Evolutionary conservation across 1,140 invertebrate genomes (phyloP).

Genomic region (Maniola jurtina): DNA sequence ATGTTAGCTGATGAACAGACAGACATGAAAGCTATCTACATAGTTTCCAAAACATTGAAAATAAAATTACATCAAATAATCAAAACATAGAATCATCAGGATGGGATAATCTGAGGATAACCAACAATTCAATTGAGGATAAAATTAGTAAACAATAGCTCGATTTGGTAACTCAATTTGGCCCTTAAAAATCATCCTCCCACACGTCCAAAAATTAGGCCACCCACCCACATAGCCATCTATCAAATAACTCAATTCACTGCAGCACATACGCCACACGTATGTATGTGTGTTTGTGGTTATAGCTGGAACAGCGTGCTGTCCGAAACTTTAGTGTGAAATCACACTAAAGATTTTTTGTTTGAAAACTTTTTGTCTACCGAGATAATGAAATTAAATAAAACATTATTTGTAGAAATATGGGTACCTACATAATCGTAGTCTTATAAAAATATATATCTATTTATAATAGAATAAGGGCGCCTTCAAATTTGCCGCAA

Average conservation of each 20-base stretch:
- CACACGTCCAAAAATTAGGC: slow-evolving; percentile 23
- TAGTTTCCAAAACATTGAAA: no score
- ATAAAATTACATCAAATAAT: no score
- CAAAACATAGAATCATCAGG: no score
- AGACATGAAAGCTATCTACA: no score
- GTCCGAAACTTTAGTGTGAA: not conserved
- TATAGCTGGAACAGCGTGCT: slow-evolving; percentile 9
- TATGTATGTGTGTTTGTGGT: slow-evolving; percentile 13
- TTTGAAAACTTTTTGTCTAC: no score
- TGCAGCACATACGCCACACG: not conserved
- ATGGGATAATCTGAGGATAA: not conserved
- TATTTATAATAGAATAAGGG: no score
- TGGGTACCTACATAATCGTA: no score
- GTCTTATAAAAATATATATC: no score
- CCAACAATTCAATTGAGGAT: not conserved
- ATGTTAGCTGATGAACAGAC: no score
- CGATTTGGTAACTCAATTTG: not conserved
- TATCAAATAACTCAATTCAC: slow-evolving; percentile 16
- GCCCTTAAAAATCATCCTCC: slow-evolving; percentile 9
- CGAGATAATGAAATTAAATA: no score
- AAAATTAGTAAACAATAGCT: slow-evolving; percentile 3
- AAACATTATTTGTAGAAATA: no score
- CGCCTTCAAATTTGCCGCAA: no score
- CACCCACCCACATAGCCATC: slow-evolving; percentile 12
- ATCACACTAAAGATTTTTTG: not conserved